Conservation (phyloP, 2,113 vertebrate genomes). For the Haliaeetus leucogaster region DNA sequence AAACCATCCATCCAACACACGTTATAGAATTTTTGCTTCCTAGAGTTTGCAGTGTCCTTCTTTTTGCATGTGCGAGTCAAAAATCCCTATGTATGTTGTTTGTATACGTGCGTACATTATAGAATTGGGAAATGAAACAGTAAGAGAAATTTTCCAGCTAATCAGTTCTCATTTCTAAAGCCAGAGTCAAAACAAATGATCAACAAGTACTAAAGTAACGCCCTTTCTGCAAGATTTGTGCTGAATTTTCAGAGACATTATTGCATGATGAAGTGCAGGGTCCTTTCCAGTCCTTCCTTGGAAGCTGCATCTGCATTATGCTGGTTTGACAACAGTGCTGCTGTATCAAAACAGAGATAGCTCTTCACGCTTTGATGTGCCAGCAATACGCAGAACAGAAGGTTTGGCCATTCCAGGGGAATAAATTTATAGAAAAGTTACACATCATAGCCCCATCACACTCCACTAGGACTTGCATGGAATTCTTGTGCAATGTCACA, state of each 20-base stretch:
- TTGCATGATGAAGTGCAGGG: not conserved
- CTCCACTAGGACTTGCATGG: not conserved
- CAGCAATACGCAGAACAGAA: not conserved
- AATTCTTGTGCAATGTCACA: not conserved
- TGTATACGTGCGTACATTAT: not conserved
- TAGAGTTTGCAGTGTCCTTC: not conserved
- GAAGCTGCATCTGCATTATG: not conserved
- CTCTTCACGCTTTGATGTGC: not conserved
- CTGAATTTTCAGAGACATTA: not conserved
- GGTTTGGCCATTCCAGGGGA: not conserved
- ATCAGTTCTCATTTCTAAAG: not conserved
- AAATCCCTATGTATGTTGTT: not conserved
- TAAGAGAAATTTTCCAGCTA: not conserved
- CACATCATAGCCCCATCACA: not conserved
- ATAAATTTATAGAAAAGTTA: not conserved
- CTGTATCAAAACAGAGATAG: not conserved
- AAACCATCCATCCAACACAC: not conserved
- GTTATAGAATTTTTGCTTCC: not conserved
- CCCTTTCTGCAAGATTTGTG: not conserved
- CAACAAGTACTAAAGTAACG: not conserved
- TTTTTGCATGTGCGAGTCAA: not conserved
- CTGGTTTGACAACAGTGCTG: not conserved
- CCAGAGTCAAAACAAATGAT: not conserved
- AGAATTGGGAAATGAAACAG: not conserved
- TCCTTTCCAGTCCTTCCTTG: not conserved